Evolutionary conservation across 1,140 invertebrate genomes (phyloP), one percentile per base, ranked within the genome.

Genomic region (Megathymus violae): DNA sequence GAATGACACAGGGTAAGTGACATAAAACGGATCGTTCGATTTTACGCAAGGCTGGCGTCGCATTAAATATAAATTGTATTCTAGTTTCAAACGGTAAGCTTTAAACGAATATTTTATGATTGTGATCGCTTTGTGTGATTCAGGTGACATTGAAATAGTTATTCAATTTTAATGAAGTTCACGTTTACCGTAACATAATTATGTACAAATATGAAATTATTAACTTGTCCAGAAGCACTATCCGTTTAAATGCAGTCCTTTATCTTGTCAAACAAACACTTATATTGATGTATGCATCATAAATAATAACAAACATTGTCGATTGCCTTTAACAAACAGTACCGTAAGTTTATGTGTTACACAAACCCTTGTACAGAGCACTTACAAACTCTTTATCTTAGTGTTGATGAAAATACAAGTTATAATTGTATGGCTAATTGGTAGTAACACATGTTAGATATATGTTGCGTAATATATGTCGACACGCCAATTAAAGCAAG

Each of bases 1-100:
- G 76, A 76, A 72, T 63, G 74, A 71, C 74, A 74, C 58, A 34
- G 71, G 70, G 54, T 59, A 68, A 44, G 64, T 58, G 66, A 74
- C 62, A 73, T 75, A 71, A 81, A 82, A 76, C 56, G 74, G 67
- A 75, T 67, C 77, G 67, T 67, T 74, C 62, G 67, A 64, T 74
- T 77, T 74, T 70, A 78, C 64, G 69, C 60, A 25, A 62, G 50
- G 13, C 48, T 59, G 61, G 58, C 43, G 31, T 52, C 22, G 40
- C 41, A 44, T 56, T 56, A 27, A 47, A 47, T 47, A 47, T 47
- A 27, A 44, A 56, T 36, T 52, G 50, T 52, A 16, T 38, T 52
- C 50, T 52, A 41, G 16, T 52, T 52, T 52, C 50, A 52, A 52
- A 10, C 50, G 50, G 34, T 40, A 11, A 3, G 10, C 6, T 19